Base-by-base conservation (phyloP, 1,140 invertebrate species). In the Drosophila sp. region DNA sequence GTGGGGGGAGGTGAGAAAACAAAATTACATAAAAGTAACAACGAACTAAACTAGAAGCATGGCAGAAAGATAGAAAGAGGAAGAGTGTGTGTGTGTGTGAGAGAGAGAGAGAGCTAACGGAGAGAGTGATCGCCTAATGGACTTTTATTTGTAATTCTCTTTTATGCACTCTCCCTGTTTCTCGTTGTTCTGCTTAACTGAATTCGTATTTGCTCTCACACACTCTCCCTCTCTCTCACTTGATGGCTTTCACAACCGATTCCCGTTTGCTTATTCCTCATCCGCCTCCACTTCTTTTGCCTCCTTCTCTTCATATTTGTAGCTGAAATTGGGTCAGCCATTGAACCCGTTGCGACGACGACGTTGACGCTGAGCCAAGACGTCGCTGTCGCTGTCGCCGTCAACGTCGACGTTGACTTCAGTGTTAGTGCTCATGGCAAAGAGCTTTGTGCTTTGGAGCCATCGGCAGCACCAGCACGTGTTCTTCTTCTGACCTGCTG, bases 21-120 rank as follows among this genome's bases (percentile, higher is more conserved):
- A 69, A 87, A 86, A 87, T 86, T 87, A 87, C 83, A 86, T 86
- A 87, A 87, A 86, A 82, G 79, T 86, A 86, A 86, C 83, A 86
- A 86, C 82, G 79, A 87, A 87, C 82, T 73, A 10, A 60, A 29
- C 66, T 69, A 73, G 71, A 77, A 73, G 66, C 66, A 60, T 66
- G 57, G 50, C 65, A 44, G 60, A 40, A 33, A 35, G 25, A 47
- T 40, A 57, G 30, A 17, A 30, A 58, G 57, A 62, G 47, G 23
- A 17, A 30, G 29, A 30, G 54, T 10, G 40, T 44, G 40, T 44
- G 40, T 11, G 41, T 47, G 41, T 23, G 41, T 10, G n/a, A 41
- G 27, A 47, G 33, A 25, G 30, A 56, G 55, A 57, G 54, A 76
- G 64, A 29, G 30, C 25, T 5, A 44, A 23, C 62, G 35, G 61